phyloP scores from a whole-genome alignment of 2,113 vertebrate species.

The Sylvia atricapilla region DNA sequence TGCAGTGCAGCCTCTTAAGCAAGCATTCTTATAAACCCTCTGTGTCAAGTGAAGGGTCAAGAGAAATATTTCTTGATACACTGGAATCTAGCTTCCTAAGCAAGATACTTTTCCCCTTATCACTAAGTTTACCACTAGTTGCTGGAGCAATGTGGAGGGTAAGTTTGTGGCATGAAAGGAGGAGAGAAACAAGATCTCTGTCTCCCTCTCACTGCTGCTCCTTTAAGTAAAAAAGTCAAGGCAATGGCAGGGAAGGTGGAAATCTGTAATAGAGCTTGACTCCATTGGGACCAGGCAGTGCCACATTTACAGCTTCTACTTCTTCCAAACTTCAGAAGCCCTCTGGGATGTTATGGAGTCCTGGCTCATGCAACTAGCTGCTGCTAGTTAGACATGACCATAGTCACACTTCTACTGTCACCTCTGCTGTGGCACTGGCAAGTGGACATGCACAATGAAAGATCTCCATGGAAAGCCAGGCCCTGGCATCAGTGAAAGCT shows the following conservation, averaged over 20 bases:
- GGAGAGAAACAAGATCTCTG: neutral
- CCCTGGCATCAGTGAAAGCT: neutral
- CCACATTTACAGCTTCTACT: neutral
- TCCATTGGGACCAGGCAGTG: accelerated
- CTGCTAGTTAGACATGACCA: neutral
- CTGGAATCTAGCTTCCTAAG: neutral
- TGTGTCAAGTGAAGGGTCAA: neutral
- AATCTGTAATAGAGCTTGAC: neutral
- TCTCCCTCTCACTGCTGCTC: neutral
- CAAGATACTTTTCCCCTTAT: neutral
- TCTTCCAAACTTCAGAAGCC: neutral
- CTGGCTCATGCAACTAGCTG: too few relatives aligned
- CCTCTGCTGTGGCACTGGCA: neutral
- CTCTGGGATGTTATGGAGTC: neutral
- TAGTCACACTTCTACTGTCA: neutral
- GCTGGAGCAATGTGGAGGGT: neutral
- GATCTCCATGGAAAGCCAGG: neutral
- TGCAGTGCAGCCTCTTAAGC: neutral
- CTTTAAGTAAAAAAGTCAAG: neutral
- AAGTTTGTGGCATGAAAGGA: neutral
- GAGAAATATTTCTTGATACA: neutral
- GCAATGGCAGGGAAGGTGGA: neutral
- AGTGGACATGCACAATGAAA: neutral
- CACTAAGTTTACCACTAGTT: neutral
- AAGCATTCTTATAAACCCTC: neutral